phyloP scores from a whole-genome alignment of 1,140 invertebrate species.

The Drosophila bifasciata region DNA sequence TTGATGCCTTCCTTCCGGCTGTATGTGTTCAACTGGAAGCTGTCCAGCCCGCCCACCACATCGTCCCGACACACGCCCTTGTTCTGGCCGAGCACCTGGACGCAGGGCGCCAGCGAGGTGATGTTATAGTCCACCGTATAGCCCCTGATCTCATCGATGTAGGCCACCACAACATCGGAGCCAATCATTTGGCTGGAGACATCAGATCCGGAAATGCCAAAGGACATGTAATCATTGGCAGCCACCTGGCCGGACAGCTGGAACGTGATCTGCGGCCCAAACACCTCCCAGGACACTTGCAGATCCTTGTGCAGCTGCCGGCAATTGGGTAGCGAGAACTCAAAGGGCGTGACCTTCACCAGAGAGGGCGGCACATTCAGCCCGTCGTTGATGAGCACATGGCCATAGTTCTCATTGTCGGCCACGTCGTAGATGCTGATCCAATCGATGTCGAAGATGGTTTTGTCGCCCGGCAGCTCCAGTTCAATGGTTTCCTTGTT shows the following conservation, averaged over 20 bases:
- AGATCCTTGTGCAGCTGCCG: slow-evolving; percentile 92
- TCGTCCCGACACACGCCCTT: slow-evolving; percentile 94
- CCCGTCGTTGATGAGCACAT: slow-evolving; percentile 91
- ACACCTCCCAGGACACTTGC: slow-evolving; percentile 95
- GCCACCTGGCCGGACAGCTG: slow-evolving; percentile 92
- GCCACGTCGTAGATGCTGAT: slow-evolving; percentile 91
- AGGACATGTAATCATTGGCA: slow-evolving; percentile 93
- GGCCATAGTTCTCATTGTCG: slow-evolving; percentile 89
- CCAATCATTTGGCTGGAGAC: slow-evolving; percentile 92
- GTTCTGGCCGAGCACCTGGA: slow-evolving; percentile 92
- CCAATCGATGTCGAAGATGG: slow-evolving; percentile 94
- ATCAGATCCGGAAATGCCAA: slow-evolving; percentile 92
- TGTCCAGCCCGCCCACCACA: slow-evolving; percentile 90
- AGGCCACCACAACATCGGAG: slow-evolving; percentile 92
- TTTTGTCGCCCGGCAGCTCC: slow-evolving; percentile 92
- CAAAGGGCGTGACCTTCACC: slow-evolving; percentile 86
- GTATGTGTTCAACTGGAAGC: slow-evolving; percentile 90
- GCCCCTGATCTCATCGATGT: slow-evolving; percentile 89
- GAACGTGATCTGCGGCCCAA: slow-evolving; percentile 94
- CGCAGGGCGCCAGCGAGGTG: slow-evolving; percentile 93
- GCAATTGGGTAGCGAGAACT: slow-evolving; percentile 91
- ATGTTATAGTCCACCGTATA: slow-evolving; percentile 93
- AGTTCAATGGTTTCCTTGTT: slow-evolving; percentile 90
- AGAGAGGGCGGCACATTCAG: slow-evolving; percentile 94
- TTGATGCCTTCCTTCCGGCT: slow-evolving; percentile 90